Evolutionary conservation across 2,888 invertebrate genomes (phyloP).

Genomic region (Euzetes globulus): DNA sequence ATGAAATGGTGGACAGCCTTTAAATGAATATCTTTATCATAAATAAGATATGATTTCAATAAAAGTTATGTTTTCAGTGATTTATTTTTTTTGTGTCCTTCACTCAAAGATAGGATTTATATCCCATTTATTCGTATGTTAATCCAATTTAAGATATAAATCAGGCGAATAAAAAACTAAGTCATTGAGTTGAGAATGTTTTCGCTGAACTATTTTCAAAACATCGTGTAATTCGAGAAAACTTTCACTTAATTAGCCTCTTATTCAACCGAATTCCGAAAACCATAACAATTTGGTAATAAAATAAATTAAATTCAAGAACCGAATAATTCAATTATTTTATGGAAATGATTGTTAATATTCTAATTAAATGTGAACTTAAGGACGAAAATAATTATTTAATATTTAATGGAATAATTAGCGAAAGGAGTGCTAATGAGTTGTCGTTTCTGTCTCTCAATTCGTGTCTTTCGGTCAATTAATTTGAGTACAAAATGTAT

Average conservation of each 20-base stretch:
- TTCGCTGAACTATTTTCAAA: too few relatives aligned
- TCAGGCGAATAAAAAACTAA: too few relatives aligned
- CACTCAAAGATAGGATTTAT: too few relatives aligned
- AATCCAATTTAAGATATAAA: too few relatives aligned
- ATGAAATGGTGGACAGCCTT: too few relatives aligned
- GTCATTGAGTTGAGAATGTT: too few relatives aligned
- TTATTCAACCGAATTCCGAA: background rate
- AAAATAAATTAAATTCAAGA: background rate
- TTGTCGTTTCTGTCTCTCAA: background rate
- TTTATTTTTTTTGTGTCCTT: too few relatives aligned
- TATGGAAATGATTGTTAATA: background rate
- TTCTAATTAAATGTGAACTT: background rate
- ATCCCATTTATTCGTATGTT: too few relatives aligned
- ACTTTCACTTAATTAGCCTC: background rate
- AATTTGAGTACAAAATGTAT: background rate
- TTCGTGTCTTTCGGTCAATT: background rate
- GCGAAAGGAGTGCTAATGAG: background rate
- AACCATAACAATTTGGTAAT: background rate
- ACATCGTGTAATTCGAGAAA: too few relatives aligned
- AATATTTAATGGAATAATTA: background rate
- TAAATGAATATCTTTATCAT: too few relatives aligned
- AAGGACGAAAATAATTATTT: background rate
- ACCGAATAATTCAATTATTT: background rate
- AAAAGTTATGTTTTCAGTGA: too few relatives aligned
- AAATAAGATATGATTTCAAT: too few relatives aligned